These are phyloP conservation scores for Ctenopoma multispine DNA, from an alignment of 2,797 vertebrate genomes.

Conservation along the genomic window DNA sequence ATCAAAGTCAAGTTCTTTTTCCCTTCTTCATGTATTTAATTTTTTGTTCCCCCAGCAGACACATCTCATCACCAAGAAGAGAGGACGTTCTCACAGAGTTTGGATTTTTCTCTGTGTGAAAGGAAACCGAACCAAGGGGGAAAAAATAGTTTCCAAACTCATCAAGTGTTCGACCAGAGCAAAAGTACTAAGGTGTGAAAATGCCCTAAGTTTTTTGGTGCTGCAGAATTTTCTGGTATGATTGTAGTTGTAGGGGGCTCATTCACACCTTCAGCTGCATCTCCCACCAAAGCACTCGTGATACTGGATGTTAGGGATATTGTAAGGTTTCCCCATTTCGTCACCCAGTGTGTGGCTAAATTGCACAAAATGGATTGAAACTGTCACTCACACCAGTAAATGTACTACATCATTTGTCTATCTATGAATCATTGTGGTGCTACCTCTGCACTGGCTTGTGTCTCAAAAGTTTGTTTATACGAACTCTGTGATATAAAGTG, in stretches of 20 bases:
- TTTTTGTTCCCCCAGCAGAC: too few species aligned
- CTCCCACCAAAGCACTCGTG: constrained; percentile 27
- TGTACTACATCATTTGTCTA: background rate
- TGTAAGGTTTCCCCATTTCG: constrained; percentile 12
- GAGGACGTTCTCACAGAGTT: too few species aligned
- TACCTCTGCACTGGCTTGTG: background rate
- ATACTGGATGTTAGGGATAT: constrained; percentile 19
- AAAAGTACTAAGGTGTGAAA: too few species aligned
- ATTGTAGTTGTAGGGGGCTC: constrained; percentile 10
- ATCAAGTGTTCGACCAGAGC: too few species aligned
- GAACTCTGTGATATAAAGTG: background rate
- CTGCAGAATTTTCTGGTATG: constrained; percentile 2
- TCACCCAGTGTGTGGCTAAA: constrained; percentile 13
- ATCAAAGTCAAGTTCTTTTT: too few species aligned
- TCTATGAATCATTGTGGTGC: background rate
- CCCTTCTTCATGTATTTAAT: too few species aligned
- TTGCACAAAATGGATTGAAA: constrained; percentile 22
- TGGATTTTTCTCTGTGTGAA: too few species aligned
- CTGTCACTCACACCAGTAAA: constrained; percentile 6
- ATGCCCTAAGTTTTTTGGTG: background rate
- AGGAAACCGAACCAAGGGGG: too few species aligned
- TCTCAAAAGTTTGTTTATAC: constrained; percentile 20
- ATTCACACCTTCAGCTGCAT: constrained; percentile 21
- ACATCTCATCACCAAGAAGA: too few species aligned
- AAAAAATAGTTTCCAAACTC: too few species aligned